Base-by-base conservation (phyloP, 1,140 invertebrate genomes). In the Drosophila pseudoananassae region DNA sequence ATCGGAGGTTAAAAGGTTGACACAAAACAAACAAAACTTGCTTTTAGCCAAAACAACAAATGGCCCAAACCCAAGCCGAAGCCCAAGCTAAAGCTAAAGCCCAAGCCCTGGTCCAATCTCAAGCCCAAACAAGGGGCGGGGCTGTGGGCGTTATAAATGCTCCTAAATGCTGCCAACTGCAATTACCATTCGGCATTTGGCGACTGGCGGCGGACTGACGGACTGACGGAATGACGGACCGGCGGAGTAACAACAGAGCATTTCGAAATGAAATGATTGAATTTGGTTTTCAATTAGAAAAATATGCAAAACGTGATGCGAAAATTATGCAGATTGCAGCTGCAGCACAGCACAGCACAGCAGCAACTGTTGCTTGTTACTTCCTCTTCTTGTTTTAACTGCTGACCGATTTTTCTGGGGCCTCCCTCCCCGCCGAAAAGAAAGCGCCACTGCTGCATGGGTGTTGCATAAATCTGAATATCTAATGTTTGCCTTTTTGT, bases 401-500 rank as follows among this genome's bases (percentile, higher is more conserved):
- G 17, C 58, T 75, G 70, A 76, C 73, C 72, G 72, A 69, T 50
- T 76, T 75, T 38, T 52, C 36, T 15, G 38, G 38, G 36, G 27
- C 43, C 56, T 20, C 20, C 20, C 20, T n/a, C 20, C 20, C 20
- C 20, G 20, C 20, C 57, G 73, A 75, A 70, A 80, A 73, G 76
- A 78, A 78, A 78, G 76, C 73, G 54, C 49, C 33, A 3, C 33
- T 10, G 3, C 10, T 73, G 58, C 49, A 55, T 45, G 45, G 58
- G 54, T 63, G 53, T 81, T 81, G 78, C 78, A 81, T 81, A 81
- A 81, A 81, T 81, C 80, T 81, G 78, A 81, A 81, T 82, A 77
- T 72, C 79, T 77, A 81, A 81, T 82, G 58, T 47, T 66, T 38
- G 55, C 57, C 53, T 64, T 76, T 77, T 68, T 81, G 74, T 81